A percentile compares a stretch with the other conserved stretches of the same genome.
Evolutionary conservation across 2,888 invertebrate species (phyloP).

Genomic region (Tethea ocularis): DNA sequence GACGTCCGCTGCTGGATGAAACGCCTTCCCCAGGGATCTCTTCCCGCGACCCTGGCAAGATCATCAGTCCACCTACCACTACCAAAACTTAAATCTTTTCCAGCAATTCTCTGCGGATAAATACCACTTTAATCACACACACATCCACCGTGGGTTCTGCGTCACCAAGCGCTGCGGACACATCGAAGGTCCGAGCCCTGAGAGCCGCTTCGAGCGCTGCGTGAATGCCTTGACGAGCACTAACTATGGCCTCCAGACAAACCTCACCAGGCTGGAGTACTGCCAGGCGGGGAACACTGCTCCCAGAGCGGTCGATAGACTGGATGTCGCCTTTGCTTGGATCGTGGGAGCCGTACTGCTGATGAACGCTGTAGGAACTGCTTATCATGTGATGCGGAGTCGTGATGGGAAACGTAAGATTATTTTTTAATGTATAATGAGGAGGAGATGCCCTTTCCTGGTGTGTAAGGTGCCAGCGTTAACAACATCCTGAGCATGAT

Average conservation of each 20-base stretch:
- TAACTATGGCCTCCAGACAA: slow-evolving; percentile 38
- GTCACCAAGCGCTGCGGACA: slow-evolving; percentile 44
- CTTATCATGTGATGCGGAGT: slow-evolving; percentile 40
- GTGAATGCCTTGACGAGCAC: slow-evolving; percentile 36
- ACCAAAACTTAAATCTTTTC: not conserved
- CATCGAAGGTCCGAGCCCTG: slow-evolving; percentile 18
- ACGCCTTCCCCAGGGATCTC: too few species aligned
- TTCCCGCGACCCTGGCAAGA: too few species aligned
- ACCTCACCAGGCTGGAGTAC: slow-evolving; percentile 41
- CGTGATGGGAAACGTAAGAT: slow-evolving; percentile 39
- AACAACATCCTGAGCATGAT: too few species aligned
- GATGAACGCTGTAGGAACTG: slow-evolving; percentile 51
- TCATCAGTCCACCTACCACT: not conserved
- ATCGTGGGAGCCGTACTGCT: slow-evolving; percentile 31
- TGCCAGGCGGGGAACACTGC: slow-evolving; percentile 30
- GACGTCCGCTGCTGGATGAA: too few species aligned
- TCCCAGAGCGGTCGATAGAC: slow-evolving; percentile 18
- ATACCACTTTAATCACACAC: slow-evolving; percentile 56
- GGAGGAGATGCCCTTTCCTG: too few species aligned
- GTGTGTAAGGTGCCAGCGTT: too few species aligned
- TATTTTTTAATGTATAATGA: not conserved
- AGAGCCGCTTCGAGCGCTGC: slow-evolving; percentile 46
- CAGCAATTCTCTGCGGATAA: slow-evolving; percentile 50
- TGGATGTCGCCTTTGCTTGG: slow-evolving; percentile 36
- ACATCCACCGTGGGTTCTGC: slow-evolving; percentile 60